Base-by-base conservation (phyloP, 2,797 vertebrate genomes). In the Lepus townsendii region DNA sequence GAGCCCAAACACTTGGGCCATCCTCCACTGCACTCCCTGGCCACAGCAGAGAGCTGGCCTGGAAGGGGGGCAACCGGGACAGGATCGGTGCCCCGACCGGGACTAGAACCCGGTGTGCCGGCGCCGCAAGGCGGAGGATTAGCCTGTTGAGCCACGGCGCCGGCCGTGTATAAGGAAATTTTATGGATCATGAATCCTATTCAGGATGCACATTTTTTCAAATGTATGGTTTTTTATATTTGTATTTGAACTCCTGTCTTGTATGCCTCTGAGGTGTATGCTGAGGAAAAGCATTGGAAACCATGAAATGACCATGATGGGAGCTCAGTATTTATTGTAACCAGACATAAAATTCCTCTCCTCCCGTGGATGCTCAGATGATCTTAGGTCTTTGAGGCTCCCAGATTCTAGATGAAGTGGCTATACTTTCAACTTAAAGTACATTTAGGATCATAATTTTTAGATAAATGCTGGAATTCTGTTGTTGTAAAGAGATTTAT, bases 391-490 rank as follows among this genome's bases (percentile, higher is more conserved):
- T 92, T 85, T 50, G 17, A 77, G 22, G 35, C 1, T 71, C 14
- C 30, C 7, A 54, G 57, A 82, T 66, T 84, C n/a, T 65, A 27
- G 92, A 83, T 2, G 7, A 88, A 88, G 32, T 3, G 0, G 3
- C 47, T 38, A 27, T 79, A 60, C 5, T 86, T 75, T 60, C 71
- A 57, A 63, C 26, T 54, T 52, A 54, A 75, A 12, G 66, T 26
- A 71, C 73, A 86, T 50, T 5, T 54, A 30, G 82, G 84, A 42
- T 75, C 27, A 91, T 12, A 77, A 65, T 83, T 82, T 89, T 1
- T 82, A 50, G 9, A 76, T 62, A 85, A 62, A 66, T 14, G 16
- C 24, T 30, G 24, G 13, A 71, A 16, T 73, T 6, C 27, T 80
- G 10, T 54, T 90, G 12, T 69, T 47, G 19, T 5, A 30, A 88